phyloP scores from a whole-genome alignment of 2,888 invertebrate genomes.

The Andrena flavipes region DNA sequence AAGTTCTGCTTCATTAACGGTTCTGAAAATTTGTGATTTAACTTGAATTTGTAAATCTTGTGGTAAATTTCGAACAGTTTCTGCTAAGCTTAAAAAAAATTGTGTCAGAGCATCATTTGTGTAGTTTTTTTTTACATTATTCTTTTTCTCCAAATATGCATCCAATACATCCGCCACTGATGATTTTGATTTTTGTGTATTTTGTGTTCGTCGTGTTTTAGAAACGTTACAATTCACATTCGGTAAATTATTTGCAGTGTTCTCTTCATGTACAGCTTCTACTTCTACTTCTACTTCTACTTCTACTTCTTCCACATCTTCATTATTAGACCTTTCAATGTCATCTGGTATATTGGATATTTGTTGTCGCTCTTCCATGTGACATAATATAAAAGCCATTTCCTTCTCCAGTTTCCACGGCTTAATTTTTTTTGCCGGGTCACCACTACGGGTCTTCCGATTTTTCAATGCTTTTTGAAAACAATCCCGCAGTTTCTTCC shows the following conservation, averaged over 20 bases:
- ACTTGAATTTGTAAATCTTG: too few species aligned
- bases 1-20: too few species aligned
- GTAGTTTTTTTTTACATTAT: background rate
- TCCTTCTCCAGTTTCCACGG: background rate
- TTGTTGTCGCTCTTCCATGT: conserved; percentile 3
- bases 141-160: background rate
- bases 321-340: background rate
- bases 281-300: too few species aligned
- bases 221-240: background rate
- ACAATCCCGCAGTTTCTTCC: background rate
- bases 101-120: too few species aligned
- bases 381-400: background rate
- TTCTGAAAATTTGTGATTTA: too few species aligned
- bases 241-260: background rate
- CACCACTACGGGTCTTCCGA: background rate
- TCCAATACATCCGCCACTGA: background rate
- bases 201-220: background rate
- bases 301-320: background rate
- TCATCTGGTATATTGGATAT: background rate
- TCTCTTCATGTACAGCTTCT: background rate
- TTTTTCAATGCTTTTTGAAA: background rate
- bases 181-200: background rate
- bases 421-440: background rate
- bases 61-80: too few species aligned
- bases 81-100: too few species aligned